Evolutionary conservation across 2,888 invertebrate species (phyloP).

Genomic region (Latrodectus hesperus): DNA sequence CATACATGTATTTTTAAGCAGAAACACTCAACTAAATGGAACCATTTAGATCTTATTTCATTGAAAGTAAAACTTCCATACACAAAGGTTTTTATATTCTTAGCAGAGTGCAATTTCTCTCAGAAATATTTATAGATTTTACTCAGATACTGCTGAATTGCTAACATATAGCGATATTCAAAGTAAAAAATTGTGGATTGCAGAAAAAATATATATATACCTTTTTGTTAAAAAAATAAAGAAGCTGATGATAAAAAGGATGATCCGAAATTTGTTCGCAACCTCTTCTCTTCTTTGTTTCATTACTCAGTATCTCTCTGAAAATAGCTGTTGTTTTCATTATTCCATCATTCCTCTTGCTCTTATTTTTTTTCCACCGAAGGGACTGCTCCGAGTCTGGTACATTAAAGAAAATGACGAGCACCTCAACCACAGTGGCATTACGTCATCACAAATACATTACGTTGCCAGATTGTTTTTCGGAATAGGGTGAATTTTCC

Average conservation of each 20-base stretch:
- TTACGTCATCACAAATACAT: conserved; percentile 66
- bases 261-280: conserved; percentile 39
- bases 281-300: conserved; percentile 5
- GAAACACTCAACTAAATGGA: not conserved
- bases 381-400: conserved; percentile 26
- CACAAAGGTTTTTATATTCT: too few species aligned
- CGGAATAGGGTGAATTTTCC: conserved; percentile 21
- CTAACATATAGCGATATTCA: too few species aligned
- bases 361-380: not conserved
- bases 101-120: too few species aligned
- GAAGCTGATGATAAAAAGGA: conserved; percentile 28
- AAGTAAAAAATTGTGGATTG: too few species aligned
- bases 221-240: not conserved
- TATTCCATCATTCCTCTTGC: conserved; percentile 30
- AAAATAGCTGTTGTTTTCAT: conserved; percentile 57
- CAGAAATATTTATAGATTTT: too few species aligned
- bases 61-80: too few species aligned
- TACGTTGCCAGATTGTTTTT: conserved; percentile 62
- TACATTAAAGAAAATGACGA: conserved; percentile 61
- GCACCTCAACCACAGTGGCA: conserved; percentile 50
- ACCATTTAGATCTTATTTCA: not conserved
- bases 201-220: too few species aligned
- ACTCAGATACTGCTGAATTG: too few species aligned
- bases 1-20: not conserved
- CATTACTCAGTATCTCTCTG: conserved; percentile 23